Evolutionary conservation across 2,113 vertebrate genomes (phyloP).

Genomic region (Hippocampus comes): DNA sequence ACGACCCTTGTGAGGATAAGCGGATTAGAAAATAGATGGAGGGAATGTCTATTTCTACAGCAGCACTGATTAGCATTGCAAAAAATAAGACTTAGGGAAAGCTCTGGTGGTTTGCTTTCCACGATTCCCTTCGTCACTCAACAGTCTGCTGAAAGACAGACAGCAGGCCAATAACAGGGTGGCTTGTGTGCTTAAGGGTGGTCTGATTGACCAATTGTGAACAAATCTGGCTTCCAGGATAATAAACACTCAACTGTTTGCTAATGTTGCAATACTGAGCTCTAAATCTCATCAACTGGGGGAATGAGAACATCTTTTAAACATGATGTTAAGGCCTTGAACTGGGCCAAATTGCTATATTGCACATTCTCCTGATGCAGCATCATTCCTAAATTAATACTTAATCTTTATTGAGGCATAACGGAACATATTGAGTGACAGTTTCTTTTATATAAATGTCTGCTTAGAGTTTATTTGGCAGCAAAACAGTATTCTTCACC

Average conservation of each 20-base stretch:
- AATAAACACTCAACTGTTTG: neutral
- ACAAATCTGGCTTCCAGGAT: neutral
- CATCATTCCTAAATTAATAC: slow-evolving; percentile 29
- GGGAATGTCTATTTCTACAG: neutral
- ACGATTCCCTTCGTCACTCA: slow-evolving; percentile 28
- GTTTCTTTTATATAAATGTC: slow-evolving; percentile 33
- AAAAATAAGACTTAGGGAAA: neutral
- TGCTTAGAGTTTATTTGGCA: slow-evolving; percentile 48
- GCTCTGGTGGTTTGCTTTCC: slow-evolving; percentile 14
- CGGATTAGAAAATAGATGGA: no score
- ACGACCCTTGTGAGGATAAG: no score
- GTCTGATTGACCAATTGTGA: slow-evolving; percentile 11
- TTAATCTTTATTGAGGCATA: slow-evolving; percentile 32
- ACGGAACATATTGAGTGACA: slow-evolving; percentile 31
- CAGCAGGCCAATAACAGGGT: slow-evolving; percentile 22
- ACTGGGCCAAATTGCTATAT: slow-evolving; percentile 32
- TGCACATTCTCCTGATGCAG: slow-evolving; percentile 23
- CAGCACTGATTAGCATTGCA: slow-evolving; percentile 2
- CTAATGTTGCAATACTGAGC: neutral
- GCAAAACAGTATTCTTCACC: slow-evolving; percentile 22
- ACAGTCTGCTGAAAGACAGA: slow-evolving; percentile 27
- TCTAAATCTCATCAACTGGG: slow-evolving; percentile 12
- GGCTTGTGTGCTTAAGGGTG: slow-evolving; percentile 22
- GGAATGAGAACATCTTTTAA: slow-evolving; percentile 12
- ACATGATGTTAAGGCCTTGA: slow-evolving; percentile 11